Percentiles rank a stretch among this genome's conserved stretches.
Conservation (phyloP, 2,888 invertebrate species). For the Aphidoletes aphidimyza region DNA sequence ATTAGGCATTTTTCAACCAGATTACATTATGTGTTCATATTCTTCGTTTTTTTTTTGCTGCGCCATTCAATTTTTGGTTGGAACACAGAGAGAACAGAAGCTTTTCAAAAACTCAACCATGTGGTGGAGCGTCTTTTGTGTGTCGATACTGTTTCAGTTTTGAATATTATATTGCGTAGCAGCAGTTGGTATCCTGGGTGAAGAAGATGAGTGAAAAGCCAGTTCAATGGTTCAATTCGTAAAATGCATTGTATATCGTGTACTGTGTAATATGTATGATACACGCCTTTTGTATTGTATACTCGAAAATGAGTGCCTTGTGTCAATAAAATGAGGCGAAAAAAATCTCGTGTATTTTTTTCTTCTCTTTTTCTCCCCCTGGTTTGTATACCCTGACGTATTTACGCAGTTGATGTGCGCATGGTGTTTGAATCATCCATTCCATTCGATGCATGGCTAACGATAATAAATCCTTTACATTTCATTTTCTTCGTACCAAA, state of each 20-base stretch:
- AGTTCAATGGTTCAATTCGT: slow-evolving; percentile 12
- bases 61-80: too few species aligned
- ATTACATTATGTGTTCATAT: not conserved
- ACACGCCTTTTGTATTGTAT: not conserved
- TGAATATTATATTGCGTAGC: not conserved
- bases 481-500: too few species aligned
- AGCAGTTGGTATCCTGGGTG: not conserved
- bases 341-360: slow-evolving; percentile 36
- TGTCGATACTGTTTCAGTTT: not conserved
- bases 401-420: not conserved
- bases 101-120: not conserved
- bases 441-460: not conserved
- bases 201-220: not conserved
- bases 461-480: slow-evolving; percentile 18
- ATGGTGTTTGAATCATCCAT: not conserved
- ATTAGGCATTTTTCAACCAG: not conserved
- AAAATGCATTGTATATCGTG: not conserved
- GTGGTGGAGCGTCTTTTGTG: not conserved
- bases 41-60: not conserved
- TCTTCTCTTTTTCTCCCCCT: too few species aligned
- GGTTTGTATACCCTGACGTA: not conserved
- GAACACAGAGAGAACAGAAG: not conserved
- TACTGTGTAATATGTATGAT: not conserved
- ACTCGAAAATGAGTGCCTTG: not conserved
- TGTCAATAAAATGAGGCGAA: slow-evolving; percentile 27